phyloP scores from a whole-genome alignment of 2,113 vertebrate species.

The Gymnarchus niloticus region DNA sequence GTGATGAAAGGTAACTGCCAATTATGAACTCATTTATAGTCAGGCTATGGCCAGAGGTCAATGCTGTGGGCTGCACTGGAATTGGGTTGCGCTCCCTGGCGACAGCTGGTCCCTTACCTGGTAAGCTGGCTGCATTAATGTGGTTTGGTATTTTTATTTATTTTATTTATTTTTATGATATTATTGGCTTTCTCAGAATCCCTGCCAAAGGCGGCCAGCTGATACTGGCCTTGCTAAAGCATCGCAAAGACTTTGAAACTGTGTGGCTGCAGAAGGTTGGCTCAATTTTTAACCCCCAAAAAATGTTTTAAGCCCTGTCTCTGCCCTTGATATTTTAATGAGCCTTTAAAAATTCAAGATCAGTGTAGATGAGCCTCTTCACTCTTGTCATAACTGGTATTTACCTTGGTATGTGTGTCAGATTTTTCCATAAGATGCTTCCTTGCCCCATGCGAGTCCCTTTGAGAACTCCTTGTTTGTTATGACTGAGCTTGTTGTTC shows the following conservation, averaged over 20 bases:
- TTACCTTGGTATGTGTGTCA: not conserved
- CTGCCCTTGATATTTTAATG: constrained; percentile 7
- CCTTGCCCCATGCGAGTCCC: not conserved
- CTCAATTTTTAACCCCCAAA: not conserved
- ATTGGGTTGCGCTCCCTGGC: not conserved
- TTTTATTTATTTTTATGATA: not conserved
- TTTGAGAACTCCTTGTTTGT: not conserved
- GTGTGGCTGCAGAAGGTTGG: not conserved
- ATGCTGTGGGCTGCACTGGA: not conserved
- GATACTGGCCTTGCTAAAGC: not conserved
- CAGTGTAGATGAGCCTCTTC: not conserved
- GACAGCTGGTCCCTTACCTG: not conserved
- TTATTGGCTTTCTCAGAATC: not conserved
- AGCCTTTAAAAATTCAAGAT: not conserved
- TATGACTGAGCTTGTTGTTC: not conserved
- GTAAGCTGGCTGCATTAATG: not conserved
- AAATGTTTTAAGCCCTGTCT: not conserved
- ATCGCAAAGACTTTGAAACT: not conserved
- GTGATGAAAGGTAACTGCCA: not conserved
- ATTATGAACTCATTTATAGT: not conserved
- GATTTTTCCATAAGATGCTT: not conserved
- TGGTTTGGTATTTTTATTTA: not conserved
- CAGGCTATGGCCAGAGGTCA: not conserved
- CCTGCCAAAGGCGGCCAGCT: not conserved
- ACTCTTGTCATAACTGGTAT: not conserved